These are phyloP conservation scores for Chiloscyllium punctatum DNA, from an alignment of 2,797 vertebrate genomes.

Conservation along the genomic window DNA sequence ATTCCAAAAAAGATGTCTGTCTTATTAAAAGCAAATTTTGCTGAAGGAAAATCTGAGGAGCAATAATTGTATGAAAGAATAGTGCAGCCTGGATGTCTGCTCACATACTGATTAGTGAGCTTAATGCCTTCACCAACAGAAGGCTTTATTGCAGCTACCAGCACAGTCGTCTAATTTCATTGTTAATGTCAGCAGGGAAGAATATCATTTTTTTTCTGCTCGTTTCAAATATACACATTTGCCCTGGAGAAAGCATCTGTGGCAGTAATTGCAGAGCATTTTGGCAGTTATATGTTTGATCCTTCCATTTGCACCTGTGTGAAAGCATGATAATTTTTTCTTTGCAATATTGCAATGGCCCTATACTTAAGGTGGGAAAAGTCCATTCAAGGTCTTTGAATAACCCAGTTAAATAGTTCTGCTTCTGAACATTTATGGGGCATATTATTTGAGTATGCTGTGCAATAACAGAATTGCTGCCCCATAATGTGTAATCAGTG, in stretches of 20 bases:
- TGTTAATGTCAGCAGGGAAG: slow-evolving; percentile 16
- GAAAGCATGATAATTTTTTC: not conserved
- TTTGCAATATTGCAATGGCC: not conserved
- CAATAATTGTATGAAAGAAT: not conserved
- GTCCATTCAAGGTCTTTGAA: not conserved
- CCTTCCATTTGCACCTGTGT: not conserved
- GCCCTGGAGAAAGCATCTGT: slow-evolving; percentile 10
- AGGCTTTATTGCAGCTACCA: not conserved
- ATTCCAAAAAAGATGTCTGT: too few relatives aligned
- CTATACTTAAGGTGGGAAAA: not conserved
- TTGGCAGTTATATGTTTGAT: slow-evolving; percentile 9
- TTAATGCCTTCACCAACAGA: not conserved
- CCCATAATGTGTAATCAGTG: not conserved
- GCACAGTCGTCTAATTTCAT: slow-evolving; percentile 23
- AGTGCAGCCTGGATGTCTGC: not conserved
- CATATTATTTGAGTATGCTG: not conserved
- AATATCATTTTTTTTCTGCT: not conserved
- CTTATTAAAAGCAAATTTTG: not conserved
- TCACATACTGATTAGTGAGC: not conserved
- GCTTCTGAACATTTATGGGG: not conserved
- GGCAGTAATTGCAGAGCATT: slow-evolving; percentile 1
- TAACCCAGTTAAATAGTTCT: not conserved
- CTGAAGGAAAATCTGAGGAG: not conserved
- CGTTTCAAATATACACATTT: not conserved
- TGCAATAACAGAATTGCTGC: not conserved